Conservation (phyloP, 2,113 vertebrate species). For the Xerus inauris region DNA sequence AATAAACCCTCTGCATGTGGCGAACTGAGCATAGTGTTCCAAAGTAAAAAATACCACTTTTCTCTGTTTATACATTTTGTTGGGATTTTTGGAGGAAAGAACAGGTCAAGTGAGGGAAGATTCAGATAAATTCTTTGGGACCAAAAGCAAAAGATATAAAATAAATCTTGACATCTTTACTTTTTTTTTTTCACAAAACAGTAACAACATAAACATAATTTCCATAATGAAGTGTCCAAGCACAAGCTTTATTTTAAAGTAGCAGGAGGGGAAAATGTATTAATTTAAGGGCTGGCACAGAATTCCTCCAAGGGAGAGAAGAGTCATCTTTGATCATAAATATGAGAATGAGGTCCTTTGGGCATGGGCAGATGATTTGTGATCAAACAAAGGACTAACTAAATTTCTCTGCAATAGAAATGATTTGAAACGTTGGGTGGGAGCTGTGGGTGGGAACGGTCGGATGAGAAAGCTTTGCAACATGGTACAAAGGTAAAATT, state of each 20-base stretch:
- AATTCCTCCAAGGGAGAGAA: slow-evolving; percentile 32
- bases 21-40: neutral
- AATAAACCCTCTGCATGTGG: neutral
- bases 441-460: neutral
- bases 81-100: neutral
- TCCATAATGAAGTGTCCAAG: neutral
- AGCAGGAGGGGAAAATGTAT: neutral
- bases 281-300: slow-evolving; percentile 40
- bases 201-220: neutral
- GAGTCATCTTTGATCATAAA: slow-evolving; percentile 62
- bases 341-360: slow-evolving; percentile 48
- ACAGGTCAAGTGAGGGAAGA: neutral
- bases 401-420: slow-evolving; percentile 21
- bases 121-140: neutral
- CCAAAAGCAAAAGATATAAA: neutral
- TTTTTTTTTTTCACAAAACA: neutral
- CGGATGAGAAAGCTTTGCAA: neutral
- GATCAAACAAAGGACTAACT: slow-evolving; percentile 58
- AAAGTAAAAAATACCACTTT: neutral
- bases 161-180: neutral
- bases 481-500: neutral
- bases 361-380: slow-evolving; percentile 69
- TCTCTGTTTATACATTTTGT: neutral
- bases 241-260: slow-evolving; percentile 43
- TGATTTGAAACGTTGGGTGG: slow-evolving; percentile 46